Evolutionary conservation across 2,888 invertebrate genomes (phyloP).

Genomic region (Podabrus alpinus): DNA sequence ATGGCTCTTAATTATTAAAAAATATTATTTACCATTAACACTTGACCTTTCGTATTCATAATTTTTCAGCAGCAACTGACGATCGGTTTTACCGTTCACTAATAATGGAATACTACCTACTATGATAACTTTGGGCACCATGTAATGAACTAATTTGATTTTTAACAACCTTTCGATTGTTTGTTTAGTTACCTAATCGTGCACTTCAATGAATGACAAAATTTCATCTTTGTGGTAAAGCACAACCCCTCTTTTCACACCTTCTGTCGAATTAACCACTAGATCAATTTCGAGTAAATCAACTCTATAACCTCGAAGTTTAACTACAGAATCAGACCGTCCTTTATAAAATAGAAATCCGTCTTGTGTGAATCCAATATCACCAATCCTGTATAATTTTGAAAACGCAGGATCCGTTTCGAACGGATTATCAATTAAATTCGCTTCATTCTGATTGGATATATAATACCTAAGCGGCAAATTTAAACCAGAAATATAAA

Average conservation of each 20-base stretch:
- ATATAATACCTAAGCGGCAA: slow-evolving; percentile 83
- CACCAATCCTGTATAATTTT: slow-evolving; percentile 81
- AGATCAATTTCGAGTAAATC: slow-evolving; percentile 84
- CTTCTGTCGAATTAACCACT: slow-evolving; percentile 65
- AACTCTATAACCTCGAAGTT: slow-evolving; percentile 84
- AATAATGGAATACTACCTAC: slow-evolving; percentile 77
- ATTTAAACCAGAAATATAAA: slow-evolving; percentile 80
- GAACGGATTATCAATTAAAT: slow-evolving; percentile 76
- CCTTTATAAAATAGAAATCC: slow-evolving; percentile 75
- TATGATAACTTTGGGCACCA: slow-evolving; percentile 71
- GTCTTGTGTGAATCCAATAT: slow-evolving; percentile 74
- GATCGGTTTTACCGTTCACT: slow-evolving; percentile 86
- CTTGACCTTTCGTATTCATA: slow-evolving; percentile 64
- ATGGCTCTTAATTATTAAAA: no score
- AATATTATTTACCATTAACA: neutral
- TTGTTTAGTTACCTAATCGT: slow-evolving; percentile 56
- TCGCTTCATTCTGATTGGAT: slow-evolving; percentile 71
- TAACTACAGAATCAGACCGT: slow-evolving; percentile 79
- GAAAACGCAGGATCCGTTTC: slow-evolving; percentile 66
- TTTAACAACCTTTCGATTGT: slow-evolving; percentile 69
- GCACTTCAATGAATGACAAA: slow-evolving; percentile 64
- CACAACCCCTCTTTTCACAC: slow-evolving; percentile 64
- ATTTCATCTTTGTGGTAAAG: slow-evolving; percentile 79
- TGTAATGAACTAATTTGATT: slow-evolving; percentile 71
- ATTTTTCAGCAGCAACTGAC: slow-evolving; percentile 74